These are phyloP conservation scores for Nymphalis urticae DNA, from an alignment of 2,888 invertebrate species.

Conservation along the genomic window DNA sequence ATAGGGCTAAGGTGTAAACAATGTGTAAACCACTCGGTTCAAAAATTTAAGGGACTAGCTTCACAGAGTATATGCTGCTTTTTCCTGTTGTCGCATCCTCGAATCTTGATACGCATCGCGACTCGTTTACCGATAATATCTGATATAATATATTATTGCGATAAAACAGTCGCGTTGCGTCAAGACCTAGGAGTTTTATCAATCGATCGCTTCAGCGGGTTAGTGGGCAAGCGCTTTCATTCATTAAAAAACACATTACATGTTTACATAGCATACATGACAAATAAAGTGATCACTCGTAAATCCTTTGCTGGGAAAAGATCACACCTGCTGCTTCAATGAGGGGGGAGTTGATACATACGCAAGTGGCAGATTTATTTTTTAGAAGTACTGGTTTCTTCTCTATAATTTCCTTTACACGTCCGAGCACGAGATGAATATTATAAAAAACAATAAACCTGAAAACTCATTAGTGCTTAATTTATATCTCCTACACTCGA, in stretches of 20 bases:
- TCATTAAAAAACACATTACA: neutral
- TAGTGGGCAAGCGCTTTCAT: slow-evolving; percentile 10
- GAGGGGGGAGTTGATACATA: too few relatives aligned
- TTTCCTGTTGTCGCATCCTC: slow-evolving; percentile 24
- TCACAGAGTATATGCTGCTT: slow-evolving; percentile 17
- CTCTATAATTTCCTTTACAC: too few relatives aligned
- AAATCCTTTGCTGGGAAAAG: too few relatives aligned
- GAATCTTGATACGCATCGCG: slow-evolving; percentile 21
- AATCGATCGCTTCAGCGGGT: neutral
- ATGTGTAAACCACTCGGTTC: slow-evolving; percentile 43
- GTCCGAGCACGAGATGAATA: too few relatives aligned
- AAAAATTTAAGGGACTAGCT: slow-evolving; percentile 60
- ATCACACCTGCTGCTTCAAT: too few relatives aligned
- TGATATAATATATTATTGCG: slow-evolving; percentile 4
- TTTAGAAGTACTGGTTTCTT: too few relatives aligned
- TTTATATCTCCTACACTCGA: too few relatives aligned
- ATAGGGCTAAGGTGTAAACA: slow-evolving; percentile 5
- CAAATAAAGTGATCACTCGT: too few relatives aligned
- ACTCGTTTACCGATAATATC: slow-evolving; percentile 9
- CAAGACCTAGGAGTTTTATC: slow-evolving; percentile 7
- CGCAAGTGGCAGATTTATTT: too few relatives aligned
- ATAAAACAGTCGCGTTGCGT: slow-evolving; percentile 16
- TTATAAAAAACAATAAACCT: too few relatives aligned
- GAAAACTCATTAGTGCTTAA: too few relatives aligned
- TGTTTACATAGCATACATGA: too few relatives aligned